A percentile compares a stretch with the other conserved stretches of the same genome.
Conservation (phyloP, 2,113 vertebrate genomes). For the Gavialis gangeticus region DNA sequence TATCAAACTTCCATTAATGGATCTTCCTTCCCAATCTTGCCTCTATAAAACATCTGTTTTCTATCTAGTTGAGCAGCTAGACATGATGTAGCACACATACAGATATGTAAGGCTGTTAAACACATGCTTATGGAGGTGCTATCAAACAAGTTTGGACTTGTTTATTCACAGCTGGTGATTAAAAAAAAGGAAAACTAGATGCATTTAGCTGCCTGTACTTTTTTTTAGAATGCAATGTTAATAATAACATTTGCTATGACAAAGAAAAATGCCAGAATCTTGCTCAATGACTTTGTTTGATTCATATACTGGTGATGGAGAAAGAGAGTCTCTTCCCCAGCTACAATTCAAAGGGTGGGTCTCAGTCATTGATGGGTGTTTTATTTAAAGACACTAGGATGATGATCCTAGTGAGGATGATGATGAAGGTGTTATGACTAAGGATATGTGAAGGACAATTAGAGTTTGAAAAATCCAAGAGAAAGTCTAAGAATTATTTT, state of each 20-base stretch:
- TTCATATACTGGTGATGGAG: neutral
- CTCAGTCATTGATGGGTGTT: neutral
- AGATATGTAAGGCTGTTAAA: neutral
- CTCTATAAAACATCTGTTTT: neutral
- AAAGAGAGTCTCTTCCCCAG: fast-evolving
- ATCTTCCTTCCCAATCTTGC: neutral
- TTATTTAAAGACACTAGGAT: neutral
- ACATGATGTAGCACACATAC: neutral
- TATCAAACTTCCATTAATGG: neutral
- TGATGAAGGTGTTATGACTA: neutral
- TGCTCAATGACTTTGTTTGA: neutral
- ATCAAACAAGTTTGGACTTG: neutral
- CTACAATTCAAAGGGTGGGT: fast-evolving
- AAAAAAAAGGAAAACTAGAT: neutral
- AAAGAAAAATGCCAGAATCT: neutral
- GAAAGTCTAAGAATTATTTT: neutral
- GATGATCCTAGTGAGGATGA: neutral
- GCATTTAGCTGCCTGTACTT: neutral
- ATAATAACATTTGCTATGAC: neutral
- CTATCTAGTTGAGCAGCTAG: neutral
- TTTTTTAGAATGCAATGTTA: neutral
- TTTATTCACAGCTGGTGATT: neutral
- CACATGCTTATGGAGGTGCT: neutral
- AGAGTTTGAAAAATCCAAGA: neutral
- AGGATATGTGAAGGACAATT: neutral